Conservation (phyloP, 1,140 invertebrate species). For the Ostrea denselamellosa region DNA sequence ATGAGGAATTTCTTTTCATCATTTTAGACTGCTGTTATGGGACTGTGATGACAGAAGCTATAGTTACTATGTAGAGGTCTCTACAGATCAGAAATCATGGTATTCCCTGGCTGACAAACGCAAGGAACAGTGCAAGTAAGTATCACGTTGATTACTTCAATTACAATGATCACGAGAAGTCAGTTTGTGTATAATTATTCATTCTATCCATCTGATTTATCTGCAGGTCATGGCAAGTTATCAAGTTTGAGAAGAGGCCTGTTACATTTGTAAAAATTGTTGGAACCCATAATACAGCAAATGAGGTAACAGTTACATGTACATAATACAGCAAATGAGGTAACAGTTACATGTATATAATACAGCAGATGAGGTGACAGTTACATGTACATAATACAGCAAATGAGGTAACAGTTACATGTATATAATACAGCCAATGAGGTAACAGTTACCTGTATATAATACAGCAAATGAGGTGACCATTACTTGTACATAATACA, state of each 20-base stretch:
- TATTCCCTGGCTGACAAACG: constrained; percentile 88
- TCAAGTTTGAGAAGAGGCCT: constrained; percentile 89
- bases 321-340: constrained; percentile 97
- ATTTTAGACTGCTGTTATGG: constrained; percentile 91
- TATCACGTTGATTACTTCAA: constrained; percentile 18
- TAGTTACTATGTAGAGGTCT: constrained; percentile 97
- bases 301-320: constrained; percentile 84
- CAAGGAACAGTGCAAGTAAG: constrained; percentile 85
- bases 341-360: constrained; percentile 84
- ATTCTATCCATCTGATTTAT: constrained; percentile 16
- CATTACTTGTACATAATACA: constrained; percentile 90
- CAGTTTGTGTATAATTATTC: too few species aligned
- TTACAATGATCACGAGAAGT: too few species aligned
- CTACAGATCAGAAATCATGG: constrained; percentile 94
- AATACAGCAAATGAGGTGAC: constrained; percentile 95
- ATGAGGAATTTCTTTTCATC: not conserved
- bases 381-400: constrained; percentile 93
- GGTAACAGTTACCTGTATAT: constrained; percentile 78
- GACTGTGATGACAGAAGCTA: constrained; percentile 98
- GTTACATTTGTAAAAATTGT: constrained; percentile 96
- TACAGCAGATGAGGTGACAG: constrained; percentile 91
- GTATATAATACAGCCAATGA: constrained; percentile 99
- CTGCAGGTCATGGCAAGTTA: constrained; percentile 88
- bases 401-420: constrained; percentile 85
- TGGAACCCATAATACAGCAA: constrained; percentile 97